Conservation (phyloP, 2,797 vertebrate genomes). For the Sebastes dallii region DNA sequence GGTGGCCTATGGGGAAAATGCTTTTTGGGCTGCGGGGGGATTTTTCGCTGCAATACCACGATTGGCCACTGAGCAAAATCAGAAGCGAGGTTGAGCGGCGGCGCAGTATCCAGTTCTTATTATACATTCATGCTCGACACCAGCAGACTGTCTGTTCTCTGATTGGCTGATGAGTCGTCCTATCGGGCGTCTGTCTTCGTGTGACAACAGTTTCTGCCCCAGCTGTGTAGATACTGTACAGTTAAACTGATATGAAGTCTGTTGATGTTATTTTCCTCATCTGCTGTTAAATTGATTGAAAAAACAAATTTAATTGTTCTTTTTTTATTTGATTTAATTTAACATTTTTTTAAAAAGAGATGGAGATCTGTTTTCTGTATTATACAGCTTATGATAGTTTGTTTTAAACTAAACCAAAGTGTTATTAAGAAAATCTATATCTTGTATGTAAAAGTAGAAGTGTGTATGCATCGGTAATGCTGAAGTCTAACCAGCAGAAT, state of each 20-base stretch:
- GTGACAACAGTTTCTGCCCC: constrained; percentile 1
- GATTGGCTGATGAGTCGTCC: constrained; percentile 36
- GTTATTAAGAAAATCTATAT: constrained; percentile 74
- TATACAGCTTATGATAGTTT: constrained; percentile 68
- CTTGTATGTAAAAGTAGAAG: constrained; percentile 73
- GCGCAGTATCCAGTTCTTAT: background rate
- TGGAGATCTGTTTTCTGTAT: constrained; percentile 79
- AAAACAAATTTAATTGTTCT: constrained; percentile 34
- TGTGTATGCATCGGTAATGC: constrained; percentile 71
- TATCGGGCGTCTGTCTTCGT: constrained; percentile 19
- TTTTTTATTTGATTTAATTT: constrained; percentile 83
- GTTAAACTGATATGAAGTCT: constrained; percentile 60
- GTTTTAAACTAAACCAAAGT: constrained; percentile 87
- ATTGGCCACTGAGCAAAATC: background rate
- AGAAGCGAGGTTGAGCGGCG: background rate
- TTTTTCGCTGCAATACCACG: background rate
- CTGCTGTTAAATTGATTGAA: constrained; percentile 32
- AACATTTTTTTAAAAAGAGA: constrained; percentile 79
- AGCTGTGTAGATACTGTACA: constrained; percentile 83
- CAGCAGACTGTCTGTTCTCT: background rate
- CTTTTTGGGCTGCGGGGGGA: background rate
- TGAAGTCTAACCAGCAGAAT: constrained; percentile 65
- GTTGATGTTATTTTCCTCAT: constrained; percentile 55
- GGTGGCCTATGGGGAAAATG: background rate
- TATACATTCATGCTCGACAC: background rate